A percentile compares a stretch with the other conserved stretches of the same genome.
Evolutionary conservation across 2,797 vertebrate genomes (phyloP).

Genomic region (Pseudochaenichthys georgianus): DNA sequence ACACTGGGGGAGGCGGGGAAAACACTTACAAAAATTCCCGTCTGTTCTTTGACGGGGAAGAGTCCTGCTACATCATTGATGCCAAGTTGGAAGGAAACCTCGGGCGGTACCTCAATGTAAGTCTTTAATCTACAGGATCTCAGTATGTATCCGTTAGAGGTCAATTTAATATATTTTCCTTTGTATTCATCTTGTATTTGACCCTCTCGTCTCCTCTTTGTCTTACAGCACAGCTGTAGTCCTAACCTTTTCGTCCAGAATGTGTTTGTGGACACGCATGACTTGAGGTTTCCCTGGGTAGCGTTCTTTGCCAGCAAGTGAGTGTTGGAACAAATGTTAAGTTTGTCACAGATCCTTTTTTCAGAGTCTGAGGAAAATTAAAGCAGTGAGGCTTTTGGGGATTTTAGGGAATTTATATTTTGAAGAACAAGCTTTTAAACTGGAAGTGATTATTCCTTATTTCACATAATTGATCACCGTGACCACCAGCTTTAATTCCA

Average conservation of each 20-base stretch:
- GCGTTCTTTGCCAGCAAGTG: conserved; percentile 99
- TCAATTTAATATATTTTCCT: background rate
- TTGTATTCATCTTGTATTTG: background rate
- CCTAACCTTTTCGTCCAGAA: conserved; percentile 99
- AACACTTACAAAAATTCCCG: conserved; percentile 87
- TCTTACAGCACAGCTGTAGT: conserved; percentile 95
- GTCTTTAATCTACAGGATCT: conserved; percentile 18
- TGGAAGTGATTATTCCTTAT: background rate
- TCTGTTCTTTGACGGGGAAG: conserved; percentile 95
- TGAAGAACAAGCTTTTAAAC: background rate
- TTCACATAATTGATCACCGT: background rate
- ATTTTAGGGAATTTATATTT: background rate
- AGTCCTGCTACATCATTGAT: conserved; percentile 99
- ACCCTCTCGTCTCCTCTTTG: conserved; percentile 7
- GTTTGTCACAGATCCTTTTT: background rate
- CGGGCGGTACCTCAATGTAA: conserved; percentile 97
- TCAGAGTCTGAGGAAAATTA: background rate
- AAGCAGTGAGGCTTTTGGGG: background rate
- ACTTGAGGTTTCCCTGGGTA: conserved; percentile 98
- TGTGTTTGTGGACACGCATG: conserved; percentile 98
- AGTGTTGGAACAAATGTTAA: conserved; percentile 65
- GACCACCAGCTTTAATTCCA: background rate
- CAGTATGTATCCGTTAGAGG: background rate
- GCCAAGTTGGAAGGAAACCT: conserved; percentile 98
- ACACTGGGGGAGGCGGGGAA: conserved; percentile 84